Evolutionary conservation across 2,113 vertebrate genomes (phyloP), one percentile per base, ranked within the genome.

Genomic region (Odontesthes bonariensis): DNA sequence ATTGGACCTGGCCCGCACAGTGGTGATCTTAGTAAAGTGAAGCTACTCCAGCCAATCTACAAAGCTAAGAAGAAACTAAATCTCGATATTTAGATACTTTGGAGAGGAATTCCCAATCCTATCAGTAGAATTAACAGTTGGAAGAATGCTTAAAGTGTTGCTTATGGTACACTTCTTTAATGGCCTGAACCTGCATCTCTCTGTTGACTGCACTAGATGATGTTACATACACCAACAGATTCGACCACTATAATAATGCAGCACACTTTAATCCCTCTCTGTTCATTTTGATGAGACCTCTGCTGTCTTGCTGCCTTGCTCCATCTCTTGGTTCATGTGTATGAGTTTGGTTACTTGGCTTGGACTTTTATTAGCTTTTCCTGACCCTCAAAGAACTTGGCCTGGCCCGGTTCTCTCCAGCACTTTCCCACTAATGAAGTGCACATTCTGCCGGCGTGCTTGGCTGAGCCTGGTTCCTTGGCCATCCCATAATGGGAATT

Each of bases 361-460:
- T 57, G 66, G 65, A 70, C 47, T 92, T 93, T 94, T 93, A 93
- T 93, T 86, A 90, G 89, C 89, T 89, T 92, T 92, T 89, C 88
- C 85, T 73, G 87, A 87, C 90, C 91, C 88, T 90, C 89, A 90
- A 85, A 92, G 90, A 92, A 91, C 87, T 93, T 94, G 92, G 93
- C 92, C 80, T 32, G 49, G 75, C 60, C 81, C 44, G 76, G 84
- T 86, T 85, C 87, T 91, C 84, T 84, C 78, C 88, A 65, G 91
- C 90, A 90, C 92, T 93, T 93, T 93, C 88, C 85, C 87, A 87
- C 87, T 94, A 93, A 94, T 94, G 91, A 94, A 93, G 88, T 93
- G 91, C 91, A 93, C 88, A 93, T 94, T 94, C 87, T 85, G 88
- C 80, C 57, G 54, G 74, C 85, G 86, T 64, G 63, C 77, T 88